Evolutionary conservation across 2,797 vertebrate genomes (phyloP), one percentile per base, ranked within the genome.

Genomic region (Ptychobarbus kaznakovi): DNA sequence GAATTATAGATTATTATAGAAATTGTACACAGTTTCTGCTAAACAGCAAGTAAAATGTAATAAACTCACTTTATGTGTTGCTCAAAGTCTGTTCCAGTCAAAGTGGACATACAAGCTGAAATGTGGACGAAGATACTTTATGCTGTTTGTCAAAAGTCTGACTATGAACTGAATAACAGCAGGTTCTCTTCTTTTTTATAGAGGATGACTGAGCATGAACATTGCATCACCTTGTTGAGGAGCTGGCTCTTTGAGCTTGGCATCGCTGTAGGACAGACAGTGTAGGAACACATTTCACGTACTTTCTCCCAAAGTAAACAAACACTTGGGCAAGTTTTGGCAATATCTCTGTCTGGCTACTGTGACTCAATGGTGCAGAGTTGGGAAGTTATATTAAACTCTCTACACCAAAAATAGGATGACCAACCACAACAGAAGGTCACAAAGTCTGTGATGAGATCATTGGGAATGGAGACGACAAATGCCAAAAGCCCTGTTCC

Each of bases 271-370:
- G 51, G 20, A 74, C 70, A 74, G 77, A 80, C 68, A 32, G 66
- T 53, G 68, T 53, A 78, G 38, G 20, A 83, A 76, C 20, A 80
- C 20, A 35, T 63, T 46, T 80, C 2, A 58, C 1, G 3, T 4
- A 25, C 28, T 80, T 42, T 25, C 76, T 80, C 53, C 61, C 38
- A 84, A 76, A 68, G 44, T 22, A 87, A 80, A 83, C 20, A 83
- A 56, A 58, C 38, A 65, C 44, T 51, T 46, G 38, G 35, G 76
- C 69, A 80, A 32, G 81, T 58, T 80, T 79, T 83, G 35, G 53
- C 81, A 80, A 80, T 73, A 76, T 44, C 38, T 58, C 25, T 53
- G 35, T 42, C 46, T 87, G 86, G 61, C 74, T 86, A 73, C 74
- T 53, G 44, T 79, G 66, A 83, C 22, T 69, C 56, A 73, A 44